Evolutionary conservation across 2,888 invertebrate species (phyloP).

Genomic region (Dione vanillae): DNA sequence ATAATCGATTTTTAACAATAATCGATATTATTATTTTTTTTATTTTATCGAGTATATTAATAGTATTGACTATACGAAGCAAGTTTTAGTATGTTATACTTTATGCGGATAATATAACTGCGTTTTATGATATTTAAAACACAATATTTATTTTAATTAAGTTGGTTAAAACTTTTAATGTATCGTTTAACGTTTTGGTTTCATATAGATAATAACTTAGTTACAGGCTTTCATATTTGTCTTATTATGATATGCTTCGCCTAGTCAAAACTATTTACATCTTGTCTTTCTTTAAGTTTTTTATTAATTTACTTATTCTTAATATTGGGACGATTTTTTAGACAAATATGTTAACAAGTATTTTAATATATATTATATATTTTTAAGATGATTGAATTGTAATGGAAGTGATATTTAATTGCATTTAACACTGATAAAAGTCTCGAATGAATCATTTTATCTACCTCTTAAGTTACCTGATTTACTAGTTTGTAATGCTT

Average conservation of each 20-base stretch:
- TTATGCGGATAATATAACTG: too few relatives aligned
- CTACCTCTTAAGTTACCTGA: slow-evolving; percentile 64
- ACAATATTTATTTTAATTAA: too few relatives aligned
- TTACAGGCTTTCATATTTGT: not conserved
- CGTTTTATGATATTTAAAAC: too few relatives aligned
- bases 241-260: not conserved
- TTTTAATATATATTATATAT: not conserved
- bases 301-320: not conserved
- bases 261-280: slow-evolving; percentile 2
- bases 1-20: slow-evolving; percentile 4
- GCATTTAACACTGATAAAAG: slow-evolving; percentile 21
- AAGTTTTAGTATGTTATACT: not conserved
- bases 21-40: slow-evolving; percentile 15
- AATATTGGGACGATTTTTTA: not conserved
- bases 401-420: slow-evolving; percentile 19
- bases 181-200: too few relatives aligned
- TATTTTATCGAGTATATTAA: not conserved
- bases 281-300: not conserved
- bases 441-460: slow-evolving; percentile 43
- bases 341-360: not conserved
- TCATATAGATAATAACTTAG: not conserved
- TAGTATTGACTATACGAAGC: not conserved
- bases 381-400: not conserved
- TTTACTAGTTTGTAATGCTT: slow-evolving; percentile 42
- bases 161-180: too few relatives aligned